Evolutionary conservation across 1,140 invertebrate genomes (phyloP).

Genomic region (Zophobas atratus): DNA sequence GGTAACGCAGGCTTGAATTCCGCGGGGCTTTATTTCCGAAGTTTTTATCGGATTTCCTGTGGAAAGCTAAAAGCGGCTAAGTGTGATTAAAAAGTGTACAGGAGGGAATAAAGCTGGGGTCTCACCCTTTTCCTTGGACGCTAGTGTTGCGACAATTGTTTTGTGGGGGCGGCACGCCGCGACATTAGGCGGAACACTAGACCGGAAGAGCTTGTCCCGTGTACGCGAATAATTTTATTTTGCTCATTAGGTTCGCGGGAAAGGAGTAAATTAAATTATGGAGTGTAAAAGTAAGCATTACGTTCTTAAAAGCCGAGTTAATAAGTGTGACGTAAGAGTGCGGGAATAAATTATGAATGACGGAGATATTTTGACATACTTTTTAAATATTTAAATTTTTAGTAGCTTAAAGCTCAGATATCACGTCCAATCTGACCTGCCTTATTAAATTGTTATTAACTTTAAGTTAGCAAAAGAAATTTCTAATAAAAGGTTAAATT

Average conservation of each 20-base stretch:
- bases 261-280: neutral
- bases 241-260: neutral
- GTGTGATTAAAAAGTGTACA: slow-evolving; percentile 54
- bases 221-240: slow-evolving; percentile 1
- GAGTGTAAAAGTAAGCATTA: neutral
- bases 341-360: too few relatives aligned
- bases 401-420: too few relatives aligned
- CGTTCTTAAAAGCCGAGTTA: neutral
- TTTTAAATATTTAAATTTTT: too few relatives aligned
- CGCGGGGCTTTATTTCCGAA: slow-evolving; percentile 50
- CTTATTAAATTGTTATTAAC: too few relatives aligned
- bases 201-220: neutral
- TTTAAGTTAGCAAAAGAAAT: too few relatives aligned
- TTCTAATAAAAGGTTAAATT: too few relatives aligned
- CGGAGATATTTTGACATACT: too few relatives aligned
- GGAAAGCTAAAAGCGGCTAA: slow-evolving; percentile 53
- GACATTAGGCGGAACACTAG: neutral
- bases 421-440: too few relatives aligned
- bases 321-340: too few relatives aligned
- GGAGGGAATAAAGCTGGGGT: slow-evolving; percentile 35
- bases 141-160: slow-evolving; percentile 1
- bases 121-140: slow-evolving; percentile 16
- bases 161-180: neutral
- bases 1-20: slow-evolving; percentile 30
- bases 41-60: slow-evolving; percentile 56